These are phyloP conservation scores for Drosophila koepferae DNA, from an alignment of 2,888 invertebrate species.

Conservation along the genomic window DNA sequence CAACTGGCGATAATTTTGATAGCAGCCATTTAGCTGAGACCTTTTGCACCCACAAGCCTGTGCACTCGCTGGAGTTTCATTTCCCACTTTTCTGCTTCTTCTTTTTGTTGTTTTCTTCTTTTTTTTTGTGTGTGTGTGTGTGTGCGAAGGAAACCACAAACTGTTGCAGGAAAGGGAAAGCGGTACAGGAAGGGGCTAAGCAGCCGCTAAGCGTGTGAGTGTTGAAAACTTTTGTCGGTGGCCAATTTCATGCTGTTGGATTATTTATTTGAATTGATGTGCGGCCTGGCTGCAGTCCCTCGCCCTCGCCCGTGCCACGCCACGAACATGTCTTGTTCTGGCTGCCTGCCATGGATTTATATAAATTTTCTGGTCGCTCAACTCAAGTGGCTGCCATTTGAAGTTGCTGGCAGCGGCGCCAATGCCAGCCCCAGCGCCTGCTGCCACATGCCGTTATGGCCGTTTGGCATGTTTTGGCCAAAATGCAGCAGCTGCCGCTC, in stretches of 20 bases:
- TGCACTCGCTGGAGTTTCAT: slow-evolving; percentile 28
- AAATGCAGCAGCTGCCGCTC: slow-evolving; percentile 3
- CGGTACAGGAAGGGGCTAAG: slow-evolving; percentile 4
- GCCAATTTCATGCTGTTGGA: slow-evolving; percentile 78
- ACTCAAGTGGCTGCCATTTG: slow-evolving; percentile 56
- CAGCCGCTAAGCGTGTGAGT: slow-evolving; percentile 45
- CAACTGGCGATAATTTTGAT: slow-evolving; percentile 72
- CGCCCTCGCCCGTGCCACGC: background rate
- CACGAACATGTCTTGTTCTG: background rate
- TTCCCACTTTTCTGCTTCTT: background rate
- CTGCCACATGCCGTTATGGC: background rate
- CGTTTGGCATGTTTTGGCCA: background rate
- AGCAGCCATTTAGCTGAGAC: slow-evolving; percentile 63
- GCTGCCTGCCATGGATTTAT: slow-evolving; percentile 69
- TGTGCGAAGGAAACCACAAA: slow-evolving; percentile 29
- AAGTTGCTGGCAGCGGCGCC: slow-evolving; percentile 28
- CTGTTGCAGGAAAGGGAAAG: slow-evolving; percentile 7
- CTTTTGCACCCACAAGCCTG: slow-evolving; percentile 17
- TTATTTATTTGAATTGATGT: slow-evolving; percentile 81
- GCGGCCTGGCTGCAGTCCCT: slow-evolving; percentile 46
- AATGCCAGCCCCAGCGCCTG: background rate
- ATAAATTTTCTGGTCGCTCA: slow-evolving; percentile 60
- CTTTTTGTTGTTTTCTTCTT: slow-evolving; percentile 15
- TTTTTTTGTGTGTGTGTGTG: background rate
- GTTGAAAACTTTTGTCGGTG: slow-evolving; percentile 68